Evolutionary conservation across 2,888 invertebrate species (phyloP).

Genomic region (Agrotis puta): DNA sequence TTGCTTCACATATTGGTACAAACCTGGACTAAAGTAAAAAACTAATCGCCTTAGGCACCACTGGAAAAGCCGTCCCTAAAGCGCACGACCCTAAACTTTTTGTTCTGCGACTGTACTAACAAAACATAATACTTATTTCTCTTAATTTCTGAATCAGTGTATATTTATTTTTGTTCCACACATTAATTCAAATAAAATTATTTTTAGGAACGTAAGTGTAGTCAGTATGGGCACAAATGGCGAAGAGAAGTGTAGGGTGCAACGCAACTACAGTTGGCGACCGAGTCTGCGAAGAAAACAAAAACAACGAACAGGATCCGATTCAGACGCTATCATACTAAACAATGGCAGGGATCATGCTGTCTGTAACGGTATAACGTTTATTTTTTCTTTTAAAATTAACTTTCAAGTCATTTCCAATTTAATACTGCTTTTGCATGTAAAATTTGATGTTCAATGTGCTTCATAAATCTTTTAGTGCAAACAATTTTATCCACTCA

Average conservation of each 20-base stretch:
- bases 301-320: constrained; percentile 90
- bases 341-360: constrained; percentile 94
- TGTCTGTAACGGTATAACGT: constrained; percentile 92
- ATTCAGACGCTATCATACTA: constrained; percentile 92
- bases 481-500: neutral
- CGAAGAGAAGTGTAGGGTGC: constrained; percentile 90
- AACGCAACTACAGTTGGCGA: constrained; percentile 94
- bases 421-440: constrained; percentile 10
- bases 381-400: neutral
- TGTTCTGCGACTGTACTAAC: neutral
- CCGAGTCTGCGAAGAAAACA: constrained; percentile 93
- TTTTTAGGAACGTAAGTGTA: constrained; percentile 80
- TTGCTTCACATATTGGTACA: too few relatives aligned
- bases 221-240: constrained; percentile 76
- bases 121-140: neutral
- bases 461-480: constrained; percentile 7
- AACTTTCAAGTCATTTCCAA: neutral
- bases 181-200: too few relatives aligned
- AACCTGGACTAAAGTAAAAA: neutral
- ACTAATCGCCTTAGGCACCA: too few relatives aligned
- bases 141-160: neutral
- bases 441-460: neutral
- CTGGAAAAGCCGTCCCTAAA: too few relatives aligned
- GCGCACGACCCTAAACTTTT: too few relatives aligned
- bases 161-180: too few relatives aligned